Conservation (phyloP, 2,888 invertebrate genomes). For the Acrobasis consociella region DNA sequence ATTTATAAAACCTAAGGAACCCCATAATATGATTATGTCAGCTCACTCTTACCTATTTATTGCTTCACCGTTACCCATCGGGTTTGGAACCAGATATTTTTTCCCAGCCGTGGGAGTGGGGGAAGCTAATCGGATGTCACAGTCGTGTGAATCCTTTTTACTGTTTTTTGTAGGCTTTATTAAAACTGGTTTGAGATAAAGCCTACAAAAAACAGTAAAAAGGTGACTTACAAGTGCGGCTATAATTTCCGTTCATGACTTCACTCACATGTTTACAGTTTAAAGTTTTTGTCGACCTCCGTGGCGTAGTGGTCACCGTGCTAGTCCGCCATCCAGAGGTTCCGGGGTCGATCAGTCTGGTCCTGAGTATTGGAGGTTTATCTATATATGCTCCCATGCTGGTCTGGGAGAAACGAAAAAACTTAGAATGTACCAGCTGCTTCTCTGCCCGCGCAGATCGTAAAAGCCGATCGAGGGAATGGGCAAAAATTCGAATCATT, state of each 20-base stretch:
- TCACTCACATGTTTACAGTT: background rate
- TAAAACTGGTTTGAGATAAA: slow-evolving; percentile 8
- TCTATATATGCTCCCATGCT: too few relatives aligned
- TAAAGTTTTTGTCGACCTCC: too few relatives aligned
- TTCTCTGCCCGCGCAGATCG: too few relatives aligned
- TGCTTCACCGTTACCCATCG: slow-evolving; percentile 1
- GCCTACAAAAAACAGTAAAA: too few relatives aligned
- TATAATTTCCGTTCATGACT: background rate
- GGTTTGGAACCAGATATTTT: slow-evolving; percentile 16
- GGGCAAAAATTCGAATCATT: too few relatives aligned
- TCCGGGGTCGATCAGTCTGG: too few relatives aligned
- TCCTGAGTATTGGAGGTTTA: too few relatives aligned
- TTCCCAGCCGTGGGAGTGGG: slow-evolving; percentile 9
- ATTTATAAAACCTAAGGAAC: background rate
- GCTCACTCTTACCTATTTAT: background rate
- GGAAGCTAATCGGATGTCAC: slow-evolving; percentile 19
- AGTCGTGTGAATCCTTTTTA: background rate
- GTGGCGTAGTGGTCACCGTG: too few relatives aligned
- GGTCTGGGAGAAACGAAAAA: too few relatives aligned
- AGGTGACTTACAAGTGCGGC: background rate
- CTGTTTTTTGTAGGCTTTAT: slow-evolving; percentile 1
- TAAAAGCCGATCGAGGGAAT: too few relatives aligned
- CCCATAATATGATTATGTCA: background rate
- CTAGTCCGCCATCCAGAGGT: too few relatives aligned
- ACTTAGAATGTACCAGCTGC: too few relatives aligned